These are phyloP conservation scores for Nannospalax galili DNA, from an alignment of 2,113 vertebrate genomes.

Conservation along the genomic window DNA sequence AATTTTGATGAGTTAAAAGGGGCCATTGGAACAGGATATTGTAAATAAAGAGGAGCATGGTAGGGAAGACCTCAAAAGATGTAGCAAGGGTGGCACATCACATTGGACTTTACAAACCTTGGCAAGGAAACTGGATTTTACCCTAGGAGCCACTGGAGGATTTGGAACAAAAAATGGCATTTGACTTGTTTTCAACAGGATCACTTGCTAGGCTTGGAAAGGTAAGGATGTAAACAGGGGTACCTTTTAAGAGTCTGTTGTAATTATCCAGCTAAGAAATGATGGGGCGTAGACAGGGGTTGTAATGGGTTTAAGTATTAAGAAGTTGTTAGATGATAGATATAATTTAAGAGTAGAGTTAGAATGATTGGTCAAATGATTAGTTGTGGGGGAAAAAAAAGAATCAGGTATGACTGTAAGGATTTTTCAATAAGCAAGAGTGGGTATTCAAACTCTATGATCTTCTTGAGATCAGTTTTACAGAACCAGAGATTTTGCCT, in stretches of 20 bases:
- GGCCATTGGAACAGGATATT: neutral
- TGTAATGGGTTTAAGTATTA: constrained; percentile 42
- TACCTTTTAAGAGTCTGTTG: constrained; percentile 8
- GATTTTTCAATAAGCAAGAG: neutral
- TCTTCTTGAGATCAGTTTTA: constrained; percentile 15
- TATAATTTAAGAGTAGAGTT: constrained; percentile 56
- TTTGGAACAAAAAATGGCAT: neutral
- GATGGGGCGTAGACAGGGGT: constrained; percentile 31
- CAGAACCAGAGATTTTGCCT: neutral
- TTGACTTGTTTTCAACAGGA: neutral
- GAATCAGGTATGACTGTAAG: constrained; percentile 32
- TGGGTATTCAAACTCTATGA: neutral
- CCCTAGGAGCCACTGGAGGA: neutral
- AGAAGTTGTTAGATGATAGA: constrained; percentile 52
- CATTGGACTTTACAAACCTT: neutral
- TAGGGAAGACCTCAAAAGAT: neutral
- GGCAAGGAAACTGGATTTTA: neutral
- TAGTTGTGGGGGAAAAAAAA: constrained; percentile 28
- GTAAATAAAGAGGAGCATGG: neutral
- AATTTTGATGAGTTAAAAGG: neutral
- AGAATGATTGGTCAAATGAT: constrained; percentile 32
- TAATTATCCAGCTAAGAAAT: constrained; percentile 71
- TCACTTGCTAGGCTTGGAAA: neutral
- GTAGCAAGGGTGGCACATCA: neutral
- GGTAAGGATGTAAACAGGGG: neutral